phyloP scores from a whole-genome alignment of 1,140 invertebrate species.

The Steinernema khuongi region DNA sequence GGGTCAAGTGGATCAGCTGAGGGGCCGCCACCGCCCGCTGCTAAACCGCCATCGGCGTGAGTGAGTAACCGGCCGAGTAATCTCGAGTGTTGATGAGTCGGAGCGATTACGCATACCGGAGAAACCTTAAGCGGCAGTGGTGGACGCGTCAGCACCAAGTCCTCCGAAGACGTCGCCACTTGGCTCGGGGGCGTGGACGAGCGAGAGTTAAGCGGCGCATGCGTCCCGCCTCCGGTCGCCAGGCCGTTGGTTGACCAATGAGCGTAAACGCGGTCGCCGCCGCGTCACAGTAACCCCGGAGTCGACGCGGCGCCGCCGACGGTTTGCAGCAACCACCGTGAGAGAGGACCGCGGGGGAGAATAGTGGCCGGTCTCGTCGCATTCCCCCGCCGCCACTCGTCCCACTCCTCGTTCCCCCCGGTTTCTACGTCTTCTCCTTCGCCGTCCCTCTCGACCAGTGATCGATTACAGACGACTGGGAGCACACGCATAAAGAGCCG shows the following conservation, averaged over 20 bases:
- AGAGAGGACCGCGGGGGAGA: neutral
- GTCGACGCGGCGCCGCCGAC: neutral
- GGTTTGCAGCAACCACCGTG: neutral
- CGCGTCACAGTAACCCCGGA: conserved; percentile 7
- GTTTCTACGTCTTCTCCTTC: neutral
- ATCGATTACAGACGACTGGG: conserved; percentile 8
- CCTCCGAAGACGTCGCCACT: neutral
- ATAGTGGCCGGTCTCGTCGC: neutral
- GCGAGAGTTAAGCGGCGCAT: conserved; percentile 3
- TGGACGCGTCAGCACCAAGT: neutral
- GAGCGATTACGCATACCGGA: conserved; percentile 3
- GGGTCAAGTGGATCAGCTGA: neutral
- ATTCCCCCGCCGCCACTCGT: neutral
- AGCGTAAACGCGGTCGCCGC: neutral
- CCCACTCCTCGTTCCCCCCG: neutral
- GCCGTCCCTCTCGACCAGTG: neutral
- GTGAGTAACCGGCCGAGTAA: neutral
- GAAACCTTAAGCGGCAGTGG: conserved; percentile 11
- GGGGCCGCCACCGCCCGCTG: neutral
- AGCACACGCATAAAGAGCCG: conserved; percentile 10
- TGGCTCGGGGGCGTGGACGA: conserved; percentile 7
- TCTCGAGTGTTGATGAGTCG: neutral
- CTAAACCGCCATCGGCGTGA: neutral
- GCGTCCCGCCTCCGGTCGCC: neutral
- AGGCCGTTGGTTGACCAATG: neutral